phyloP scores from a whole-genome alignment of 2,888 invertebrate genomes.

The Germaria angustata region DNA sequence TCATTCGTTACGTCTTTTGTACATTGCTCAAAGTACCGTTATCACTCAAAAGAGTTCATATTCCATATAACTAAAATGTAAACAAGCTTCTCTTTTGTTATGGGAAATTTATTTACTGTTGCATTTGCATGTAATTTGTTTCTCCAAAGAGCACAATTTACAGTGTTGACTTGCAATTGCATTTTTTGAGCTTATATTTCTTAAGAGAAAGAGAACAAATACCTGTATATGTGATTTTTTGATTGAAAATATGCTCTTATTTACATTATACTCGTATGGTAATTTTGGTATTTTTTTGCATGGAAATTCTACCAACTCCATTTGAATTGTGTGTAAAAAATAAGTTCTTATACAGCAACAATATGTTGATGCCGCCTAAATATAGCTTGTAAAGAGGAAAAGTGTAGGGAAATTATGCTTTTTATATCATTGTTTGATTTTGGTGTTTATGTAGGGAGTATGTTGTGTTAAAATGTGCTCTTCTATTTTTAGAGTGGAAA shows the following conservation, averaged over 20 bases:
- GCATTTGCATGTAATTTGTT: not conserved
- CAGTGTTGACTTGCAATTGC: not conserved
- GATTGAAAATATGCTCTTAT: constrained; percentile 13
- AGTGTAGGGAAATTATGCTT: constrained; percentile 31
- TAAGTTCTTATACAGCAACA: constrained; percentile 24
- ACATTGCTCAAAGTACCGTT: not conserved
- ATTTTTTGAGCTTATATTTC: not conserved
- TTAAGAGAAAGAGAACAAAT: not conserved
- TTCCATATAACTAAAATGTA: not conserved
- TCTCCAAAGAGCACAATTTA: not conserved
- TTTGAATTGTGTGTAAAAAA: constrained; percentile 10
- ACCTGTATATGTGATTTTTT: not conserved
- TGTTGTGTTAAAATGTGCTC: constrained; percentile 43
- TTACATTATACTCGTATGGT: not conserved
- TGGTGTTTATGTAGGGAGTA: constrained; percentile 48
- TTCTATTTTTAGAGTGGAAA: constrained; percentile 59
- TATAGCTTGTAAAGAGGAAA: constrained; percentile 41
- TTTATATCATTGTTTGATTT: not conserved
- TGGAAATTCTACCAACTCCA: constrained; percentile 37
- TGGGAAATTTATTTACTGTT: constrained; percentile 59
- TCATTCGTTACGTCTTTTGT: not conserved
- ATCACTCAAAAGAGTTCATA: not conserved
- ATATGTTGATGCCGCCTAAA: constrained; percentile 65
- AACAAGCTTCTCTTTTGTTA: not conserved
- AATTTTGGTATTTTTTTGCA: constrained; percentile 21